phyloP scores from a whole-genome alignment of 2,797 vertebrate genomes.

The Lacerta bilineata region DNA sequence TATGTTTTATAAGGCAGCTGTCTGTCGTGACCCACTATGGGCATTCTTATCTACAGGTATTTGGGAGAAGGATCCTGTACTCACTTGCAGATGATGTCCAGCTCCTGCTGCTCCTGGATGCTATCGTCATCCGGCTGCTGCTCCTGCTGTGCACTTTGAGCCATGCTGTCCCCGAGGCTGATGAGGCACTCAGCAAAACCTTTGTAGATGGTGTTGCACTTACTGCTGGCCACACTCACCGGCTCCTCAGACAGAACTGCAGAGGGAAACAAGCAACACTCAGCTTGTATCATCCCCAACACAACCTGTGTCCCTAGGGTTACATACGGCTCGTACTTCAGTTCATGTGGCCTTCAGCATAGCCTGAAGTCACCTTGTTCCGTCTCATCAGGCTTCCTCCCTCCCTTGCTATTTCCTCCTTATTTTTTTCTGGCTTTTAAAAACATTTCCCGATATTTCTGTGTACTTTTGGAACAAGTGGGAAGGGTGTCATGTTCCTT shows the following conservation, averaged over 20 bases:
- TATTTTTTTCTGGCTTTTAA: no score
- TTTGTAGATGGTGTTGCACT: constrained; percentile 93
- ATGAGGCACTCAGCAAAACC: constrained; percentile 94
- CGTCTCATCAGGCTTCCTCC: no score
- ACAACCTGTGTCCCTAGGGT: no score
- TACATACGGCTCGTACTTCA: no score
- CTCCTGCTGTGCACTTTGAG: constrained; percentile 80
- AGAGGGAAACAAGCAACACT: not conserved
- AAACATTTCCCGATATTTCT: no score
- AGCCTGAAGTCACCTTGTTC: no score
- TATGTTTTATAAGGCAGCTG: not conserved
- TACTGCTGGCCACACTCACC: constrained; percentile 78
- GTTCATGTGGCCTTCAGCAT: no score
- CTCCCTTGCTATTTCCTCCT: no score
- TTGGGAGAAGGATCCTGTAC: constrained; percentile 14
- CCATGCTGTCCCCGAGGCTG: constrained; percentile 92
- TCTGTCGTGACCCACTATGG: not conserved
- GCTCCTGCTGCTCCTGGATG: constrained; percentile 82
- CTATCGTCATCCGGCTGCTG: constrained; percentile 78
- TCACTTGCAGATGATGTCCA: constrained; percentile 95
- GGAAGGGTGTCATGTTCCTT: no score
- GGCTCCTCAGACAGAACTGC: constrained; percentile 69
- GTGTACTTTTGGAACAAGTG: no score
- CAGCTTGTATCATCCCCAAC: not conserved
- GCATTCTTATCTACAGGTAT: no score